Evolutionary conservation across 2,888 invertebrate species (phyloP), one percentile per base, ranked within the genome.

Genomic region (Cephus pygmeus): DNA sequence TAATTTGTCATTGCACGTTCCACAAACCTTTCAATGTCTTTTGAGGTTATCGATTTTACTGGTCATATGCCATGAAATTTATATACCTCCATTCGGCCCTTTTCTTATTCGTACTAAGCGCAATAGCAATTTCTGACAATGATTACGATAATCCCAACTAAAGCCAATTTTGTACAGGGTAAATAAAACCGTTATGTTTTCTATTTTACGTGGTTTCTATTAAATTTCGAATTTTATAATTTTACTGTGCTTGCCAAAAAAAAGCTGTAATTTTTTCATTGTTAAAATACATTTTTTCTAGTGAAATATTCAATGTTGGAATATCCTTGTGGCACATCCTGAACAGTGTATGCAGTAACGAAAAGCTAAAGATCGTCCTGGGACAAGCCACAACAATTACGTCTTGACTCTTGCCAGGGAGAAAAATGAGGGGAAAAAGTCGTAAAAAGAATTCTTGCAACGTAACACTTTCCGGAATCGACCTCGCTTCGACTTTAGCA

Each of bases 391-490:
- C 23, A 56, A 56, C 15, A 56, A 56, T 56, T 56, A 9, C 23
- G 23, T 23, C 56, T 56, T 23, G 56, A 56, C 23, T 56, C 56
- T 56, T 1, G 23, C 6, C 56, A 23, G 56, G 56, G 56, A 56
- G 56, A 56, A 56, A 56, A 56, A 71, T 6, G 12, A 31, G 71
- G 33, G 12, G 31, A 71, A 12, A 34, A 71, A 71, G 33, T 71
- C 12, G 4, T 31, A 71, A 9, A 31, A 12, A 4, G 12, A 71
- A 33, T 88, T 90, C 89, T 83, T 90, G 90, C 89, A 88, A 81
- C 85, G 89, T 90, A 90, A 89, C 86, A 87, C 83, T 88, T 85
- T 86, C 86, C 80, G 85, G 88, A 89, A 88, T 87, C 85, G 86
- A 85, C 81, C 84, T 85, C 84, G 83, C 83, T 84, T 83, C 86